These are phyloP conservation scores for Paramormyrops hopkinsi DNA, from an alignment of 2,797 vertebrate genomes.

Conservation along the genomic window DNA sequence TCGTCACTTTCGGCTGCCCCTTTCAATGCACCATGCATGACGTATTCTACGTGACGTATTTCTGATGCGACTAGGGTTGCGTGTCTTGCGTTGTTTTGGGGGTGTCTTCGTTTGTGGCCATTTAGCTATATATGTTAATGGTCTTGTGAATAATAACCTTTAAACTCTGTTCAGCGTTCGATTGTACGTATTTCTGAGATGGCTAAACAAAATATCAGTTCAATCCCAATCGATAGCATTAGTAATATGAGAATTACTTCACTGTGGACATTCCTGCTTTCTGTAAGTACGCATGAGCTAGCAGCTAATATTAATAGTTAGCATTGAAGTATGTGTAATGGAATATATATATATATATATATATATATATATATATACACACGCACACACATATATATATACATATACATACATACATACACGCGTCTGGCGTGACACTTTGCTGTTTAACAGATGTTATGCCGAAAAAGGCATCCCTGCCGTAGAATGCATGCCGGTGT, in stretches of 20 bases:
- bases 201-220: slow-evolving; percentile 50
- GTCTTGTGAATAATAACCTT: background rate
- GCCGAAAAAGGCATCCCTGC: too few species aligned
- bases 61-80: slow-evolving; percentile 20
- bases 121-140: background rate
- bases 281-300: slow-evolving; percentile 52
- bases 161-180: background rate
- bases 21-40: background rate
- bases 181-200: slow-evolving; percentile 39
- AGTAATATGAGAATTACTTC: slow-evolving; percentile 66
- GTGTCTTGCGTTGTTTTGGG: background rate
- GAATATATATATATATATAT: background rate
- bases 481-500: too few species aligned
- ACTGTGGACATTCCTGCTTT: slow-evolving; percentile 66
- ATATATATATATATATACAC: background rate
- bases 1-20: background rate
- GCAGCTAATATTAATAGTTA: background rate
- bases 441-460: too few species aligned
- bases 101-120: background rate
- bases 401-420: too few species aligned
- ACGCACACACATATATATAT: background rate
- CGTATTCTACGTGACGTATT: slow-evolving; percentile 32
- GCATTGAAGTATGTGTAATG: background rate
- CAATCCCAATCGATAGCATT: slow-evolving; percentile 59
- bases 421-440: too few species aligned